Evolutionary conservation across 2,888 invertebrate genomes (phyloP).

Genomic region (Boloria selene): DNA sequence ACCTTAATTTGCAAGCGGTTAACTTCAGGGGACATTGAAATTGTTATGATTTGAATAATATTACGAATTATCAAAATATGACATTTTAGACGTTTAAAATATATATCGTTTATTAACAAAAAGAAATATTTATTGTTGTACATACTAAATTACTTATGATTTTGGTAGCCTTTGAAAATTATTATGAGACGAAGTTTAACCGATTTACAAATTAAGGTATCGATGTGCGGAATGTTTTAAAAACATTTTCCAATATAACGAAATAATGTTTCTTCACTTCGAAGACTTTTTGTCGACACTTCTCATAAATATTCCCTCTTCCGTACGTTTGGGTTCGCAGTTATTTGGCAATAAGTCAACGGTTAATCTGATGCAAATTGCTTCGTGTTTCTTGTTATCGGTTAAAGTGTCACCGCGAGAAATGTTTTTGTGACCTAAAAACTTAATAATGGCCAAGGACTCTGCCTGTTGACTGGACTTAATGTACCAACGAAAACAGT

Average conservation of each 20-base stretch:
- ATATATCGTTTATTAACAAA: no score
- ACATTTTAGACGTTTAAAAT: no score
- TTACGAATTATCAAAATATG: no score
- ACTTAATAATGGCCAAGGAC: constrained; percentile 28
- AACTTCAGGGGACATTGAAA: no score
- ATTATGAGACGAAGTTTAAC: no score
- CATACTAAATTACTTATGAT: no score
- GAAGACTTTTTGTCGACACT: constrained; percentile 24
- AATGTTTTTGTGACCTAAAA: constrained; percentile 36
- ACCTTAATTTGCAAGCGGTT: no score
- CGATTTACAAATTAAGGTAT: no score
- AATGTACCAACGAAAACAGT: neutral
- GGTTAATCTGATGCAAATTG: constrained; percentile 70
- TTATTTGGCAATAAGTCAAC: constrained; percentile 63
- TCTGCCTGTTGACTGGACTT: constrained; percentile 23
- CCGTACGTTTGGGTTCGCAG: constrained; percentile 44
- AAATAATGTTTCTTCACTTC: constrained; percentile 10
- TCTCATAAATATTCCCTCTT: constrained; percentile 36
- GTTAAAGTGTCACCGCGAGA: constrained; percentile 35
- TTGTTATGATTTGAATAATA: no score
- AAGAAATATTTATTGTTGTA: no score
- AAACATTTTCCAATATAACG: neutral
- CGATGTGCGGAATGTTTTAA: no score
- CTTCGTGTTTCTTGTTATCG: constrained; percentile 42
- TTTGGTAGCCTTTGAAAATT: no score